A percentile compares a stretch with the other conserved stretches of the same genome.
Conservation (phyloP, 2,113 vertebrate genomes). For the Triplophysa siluroides region DNA sequence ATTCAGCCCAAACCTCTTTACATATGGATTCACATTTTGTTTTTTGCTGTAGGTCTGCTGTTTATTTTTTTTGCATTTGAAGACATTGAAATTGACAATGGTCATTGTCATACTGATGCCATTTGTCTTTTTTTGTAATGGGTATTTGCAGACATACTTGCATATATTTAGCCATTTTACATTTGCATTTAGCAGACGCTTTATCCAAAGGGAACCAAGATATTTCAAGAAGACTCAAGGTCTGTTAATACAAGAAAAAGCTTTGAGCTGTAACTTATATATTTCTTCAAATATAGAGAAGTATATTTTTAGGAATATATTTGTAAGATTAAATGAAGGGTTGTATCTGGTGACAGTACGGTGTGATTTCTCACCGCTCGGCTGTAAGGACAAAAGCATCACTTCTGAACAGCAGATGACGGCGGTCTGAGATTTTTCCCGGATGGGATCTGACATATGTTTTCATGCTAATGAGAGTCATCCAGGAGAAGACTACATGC, state of each 20-base stretch:
- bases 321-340: neutral
- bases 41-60: neutral
- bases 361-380: neutral
- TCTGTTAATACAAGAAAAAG: too few species aligned
- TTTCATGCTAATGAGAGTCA: constrained; percentile 76
- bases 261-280: too few species aligned
- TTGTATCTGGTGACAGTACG: constrained; percentile 34
- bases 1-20: neutral
- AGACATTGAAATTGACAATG: too few species aligned
- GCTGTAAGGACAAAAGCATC: constrained; percentile 16
- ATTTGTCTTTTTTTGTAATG: too few species aligned
- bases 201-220: too few species aligned
- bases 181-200: too few species aligned
- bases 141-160: too few species aligned
- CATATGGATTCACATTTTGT: neutral
- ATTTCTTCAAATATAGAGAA: neutral
- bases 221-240: too few species aligned
- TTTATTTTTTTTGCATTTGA: too few species aligned
- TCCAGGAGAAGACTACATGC: constrained; percentile 74
- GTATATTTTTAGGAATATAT: too few species aligned
- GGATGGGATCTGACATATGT: constrained; percentile 75
- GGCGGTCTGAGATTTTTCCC: constrained; percentile 62
- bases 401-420: constrained; percentile 67
- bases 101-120: too few species aligned
- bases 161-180: too few species aligned